Evolutionary conservation across 2,888 invertebrate species (phyloP), one percentile per base, ranked within the genome.

Genomic region (Clepsis dumicolana): DNA sequence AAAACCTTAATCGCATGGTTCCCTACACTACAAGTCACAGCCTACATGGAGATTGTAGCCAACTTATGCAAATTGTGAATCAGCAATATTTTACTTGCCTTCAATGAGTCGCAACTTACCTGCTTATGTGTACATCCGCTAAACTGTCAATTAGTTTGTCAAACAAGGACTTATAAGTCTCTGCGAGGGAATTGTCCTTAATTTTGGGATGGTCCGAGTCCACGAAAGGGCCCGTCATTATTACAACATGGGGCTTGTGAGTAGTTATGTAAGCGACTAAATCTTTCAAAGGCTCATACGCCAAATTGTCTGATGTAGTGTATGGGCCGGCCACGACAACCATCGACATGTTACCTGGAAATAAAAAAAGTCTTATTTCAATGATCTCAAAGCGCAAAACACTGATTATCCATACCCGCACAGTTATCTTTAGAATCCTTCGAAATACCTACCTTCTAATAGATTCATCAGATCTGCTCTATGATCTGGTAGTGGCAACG

Each of bases 161-260:
- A 83, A 98, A 98, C 77, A 96, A 94, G 1, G 95, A 94, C 64
- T 96, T 96, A 84, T 95, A 97, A 0, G 96, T 95, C 75, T 96
- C 95, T 0, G 94, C 94, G 75, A 97, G 90, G 0, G 91, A 85
- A 69, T 95, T 94, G 68, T 95, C 94, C 48, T 89, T 92, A n/a
- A 97, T 91, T 67, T 94, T 91, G 14, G 94, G 87, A 84, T 97
- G 96, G 24, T 95, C 94, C 10, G 94, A 91, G 80, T 98, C 98
- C 63, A 98, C 84, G 83, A 98, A 97, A 0, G 98, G 98, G 0
- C 99, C 98, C 12, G 96, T 94, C 77, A 99, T 90, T 71, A 99
- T 94, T 44, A 97, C 94, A 21, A 98, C 90, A 84, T 98, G 96
- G 0, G 98, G 98, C 75, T 94, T 94, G 72, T 96, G 94, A 14